These are phyloP conservation scores for Diaperis boleti DNA, from an alignment of 2,888 invertebrate species.

Conservation along the genomic window DNA sequence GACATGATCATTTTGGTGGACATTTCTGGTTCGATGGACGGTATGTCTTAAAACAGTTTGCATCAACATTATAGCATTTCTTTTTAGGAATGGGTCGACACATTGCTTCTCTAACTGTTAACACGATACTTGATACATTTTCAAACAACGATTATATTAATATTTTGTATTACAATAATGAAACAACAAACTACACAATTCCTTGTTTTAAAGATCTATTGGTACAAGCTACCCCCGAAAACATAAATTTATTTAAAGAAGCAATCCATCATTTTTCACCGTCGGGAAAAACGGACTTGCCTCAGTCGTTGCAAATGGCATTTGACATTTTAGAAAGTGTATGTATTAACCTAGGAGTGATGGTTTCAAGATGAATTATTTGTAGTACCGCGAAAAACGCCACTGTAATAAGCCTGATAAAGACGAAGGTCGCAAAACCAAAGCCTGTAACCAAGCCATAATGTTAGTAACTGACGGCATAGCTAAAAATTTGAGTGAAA, in stretches of 20 bases:
- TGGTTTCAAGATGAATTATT: constrained; percentile 5
- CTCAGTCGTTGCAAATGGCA: constrained; percentile 83
- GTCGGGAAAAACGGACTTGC: constrained; percentile 86
- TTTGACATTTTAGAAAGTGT: constrained; percentile 85
- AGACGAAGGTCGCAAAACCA: constrained; percentile 62
- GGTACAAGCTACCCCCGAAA: constrained; percentile 91
- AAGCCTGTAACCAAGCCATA: constrained; percentile 91
- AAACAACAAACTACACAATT: constrained; percentile 78
- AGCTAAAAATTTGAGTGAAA: constrained; percentile 86
- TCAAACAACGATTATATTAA: constrained; percentile 99
- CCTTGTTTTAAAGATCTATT: constrained; percentile 86
- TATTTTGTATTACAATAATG: constrained; percentile 82
- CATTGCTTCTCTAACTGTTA: constrained; percentile 87
- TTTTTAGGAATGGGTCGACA: constrained; percentile 68
- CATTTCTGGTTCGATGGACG: constrained; percentile 97
- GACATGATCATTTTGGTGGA: constrained; percentile 96
- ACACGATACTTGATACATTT: constrained; percentile 91
- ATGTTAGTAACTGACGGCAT: constrained; percentile 98
- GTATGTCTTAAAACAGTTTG: constrained; percentile 62
- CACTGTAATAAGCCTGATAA: constrained; percentile 62
- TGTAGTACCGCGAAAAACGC: constrained; percentile 64
- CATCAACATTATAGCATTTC: not conserved
- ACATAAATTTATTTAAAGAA: constrained; percentile 79
- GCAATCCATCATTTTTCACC: constrained; percentile 77
- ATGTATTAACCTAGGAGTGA: not conserved